Percentiles rank a stretch among this genome's conserved stretches.
Evolutionary conservation across 2,888 invertebrate genomes (phyloP).

Genomic region (Xanthia togata): DNA sequence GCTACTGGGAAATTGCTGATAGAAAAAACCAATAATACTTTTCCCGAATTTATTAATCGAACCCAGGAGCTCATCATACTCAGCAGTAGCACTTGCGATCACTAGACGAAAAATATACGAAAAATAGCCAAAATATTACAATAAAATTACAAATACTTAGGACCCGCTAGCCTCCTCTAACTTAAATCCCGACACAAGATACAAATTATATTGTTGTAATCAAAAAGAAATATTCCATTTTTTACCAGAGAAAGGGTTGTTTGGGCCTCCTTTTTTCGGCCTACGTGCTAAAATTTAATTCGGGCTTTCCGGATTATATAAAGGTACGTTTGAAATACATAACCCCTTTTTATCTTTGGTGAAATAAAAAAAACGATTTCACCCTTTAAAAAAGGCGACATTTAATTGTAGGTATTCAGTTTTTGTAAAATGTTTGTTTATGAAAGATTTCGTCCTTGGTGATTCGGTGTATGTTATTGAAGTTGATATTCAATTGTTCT

Average conservation of each 20-base stretch:
- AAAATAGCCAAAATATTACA: too few relatives aligned
- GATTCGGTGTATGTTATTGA: neutral
- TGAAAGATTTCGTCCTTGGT: neutral
- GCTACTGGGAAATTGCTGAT: too few relatives aligned
- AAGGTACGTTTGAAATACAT: slow-evolving; percentile 77
- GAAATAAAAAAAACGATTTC: slow-evolving; percentile 43
- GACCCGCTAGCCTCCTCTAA: slow-evolving; percentile 52
- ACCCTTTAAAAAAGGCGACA: slow-evolving; percentile 42
- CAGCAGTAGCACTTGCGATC: too few relatives aligned
- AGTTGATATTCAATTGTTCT: neutral
- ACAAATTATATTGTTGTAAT: slow-evolving; percentile 90
- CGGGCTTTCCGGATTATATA: slow-evolving; percentile 87
- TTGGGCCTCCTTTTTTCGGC: slow-evolving; percentile 81
- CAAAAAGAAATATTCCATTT: slow-evolving; percentile 90
- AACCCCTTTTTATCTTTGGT: slow-evolving; percentile 69
- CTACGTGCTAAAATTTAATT: slow-evolving; percentile 90
- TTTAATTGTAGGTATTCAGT: slow-evolving; percentile 46
- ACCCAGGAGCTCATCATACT: too few relatives aligned
- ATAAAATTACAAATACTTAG: too few relatives aligned
- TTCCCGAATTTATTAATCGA: too few relatives aligned
- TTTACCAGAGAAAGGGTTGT: slow-evolving; percentile 84
- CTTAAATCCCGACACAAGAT: slow-evolving; percentile 74
- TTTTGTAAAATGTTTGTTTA: slow-evolving; percentile 13
- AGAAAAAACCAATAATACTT: too few relatives aligned
- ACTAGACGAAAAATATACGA: too few relatives aligned